Percentiles rank a stretch among this genome's conserved stretches.
Conservation (phyloP, 35 echinoderm and acorn worm genomes). For the Stichopus chloronotus region DNA sequence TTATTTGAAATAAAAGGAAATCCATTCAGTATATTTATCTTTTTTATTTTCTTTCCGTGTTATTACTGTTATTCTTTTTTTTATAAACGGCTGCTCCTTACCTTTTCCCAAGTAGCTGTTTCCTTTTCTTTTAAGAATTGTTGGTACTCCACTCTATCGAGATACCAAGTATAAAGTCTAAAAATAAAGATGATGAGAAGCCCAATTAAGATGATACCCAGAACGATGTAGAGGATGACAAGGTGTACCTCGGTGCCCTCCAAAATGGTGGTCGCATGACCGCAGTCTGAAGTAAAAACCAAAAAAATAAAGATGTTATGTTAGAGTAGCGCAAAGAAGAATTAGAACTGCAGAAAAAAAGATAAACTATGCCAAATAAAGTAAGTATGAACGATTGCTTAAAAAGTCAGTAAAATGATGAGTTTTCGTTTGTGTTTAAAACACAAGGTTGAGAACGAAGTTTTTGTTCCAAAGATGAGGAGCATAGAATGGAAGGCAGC, state of each 20-base stretch:
- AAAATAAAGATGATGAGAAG: not conserved
- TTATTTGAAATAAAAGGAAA: no score
- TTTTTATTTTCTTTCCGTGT: no score
- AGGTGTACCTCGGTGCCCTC: not conserved
- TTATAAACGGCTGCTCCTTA: not conserved
- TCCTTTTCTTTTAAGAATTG: conserved; percentile 8
- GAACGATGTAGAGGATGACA: conserved; percentile 1
- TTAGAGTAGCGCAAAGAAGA: not conserved
- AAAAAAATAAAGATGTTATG: not conserved
- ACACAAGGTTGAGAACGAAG: no score
- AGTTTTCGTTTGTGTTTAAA: no score
- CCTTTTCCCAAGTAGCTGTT: not conserved
- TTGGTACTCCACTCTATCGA: not conserved
- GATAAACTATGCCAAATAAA: no score
- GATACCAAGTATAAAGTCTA: conserved; percentile 20
- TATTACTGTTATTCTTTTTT: no score
- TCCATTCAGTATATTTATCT: no score
- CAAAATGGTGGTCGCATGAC: not conserved
- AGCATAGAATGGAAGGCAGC: no score
- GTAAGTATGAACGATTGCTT: no score
- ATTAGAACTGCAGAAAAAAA: no score
- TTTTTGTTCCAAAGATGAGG: no score
- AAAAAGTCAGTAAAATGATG: no score
- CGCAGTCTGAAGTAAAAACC: not conserved
- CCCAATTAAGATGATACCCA: conserved; percentile 2